phyloP scores from a whole-genome alignment of 2,797 vertebrate genomes.

The Leptodactylus fallax region DNA sequence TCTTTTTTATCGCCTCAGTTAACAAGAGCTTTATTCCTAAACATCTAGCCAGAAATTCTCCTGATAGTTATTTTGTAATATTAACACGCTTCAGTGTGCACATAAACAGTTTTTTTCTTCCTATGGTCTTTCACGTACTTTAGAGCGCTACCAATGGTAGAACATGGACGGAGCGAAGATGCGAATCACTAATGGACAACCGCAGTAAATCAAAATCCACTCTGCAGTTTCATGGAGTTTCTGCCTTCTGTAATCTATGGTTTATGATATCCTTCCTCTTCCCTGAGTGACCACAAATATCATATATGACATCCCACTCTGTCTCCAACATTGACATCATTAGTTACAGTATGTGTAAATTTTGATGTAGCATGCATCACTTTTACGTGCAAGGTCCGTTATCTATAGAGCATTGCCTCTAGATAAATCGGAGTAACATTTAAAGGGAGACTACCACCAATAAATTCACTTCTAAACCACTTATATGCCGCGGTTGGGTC shows the following conservation, averaged over 20 bases:
- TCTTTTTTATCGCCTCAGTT: slow-evolving; percentile 55
- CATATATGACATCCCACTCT: not conserved
- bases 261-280: not conserved
- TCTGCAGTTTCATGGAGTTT: not conserved
- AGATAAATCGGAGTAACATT: too few species aligned
- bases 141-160: not conserved
- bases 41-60: slow-evolving; percentile 30
- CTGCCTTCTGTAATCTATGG: not conserved
- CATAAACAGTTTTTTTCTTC: slow-evolving; percentile 18
- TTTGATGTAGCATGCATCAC: not conserved
- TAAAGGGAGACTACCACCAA: too few species aligned
- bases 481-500: too few species aligned
- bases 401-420: not conserved
- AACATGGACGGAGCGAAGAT: slow-evolving; percentile 2
- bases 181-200: not conserved
- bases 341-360: not conserved
- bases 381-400: not conserved
- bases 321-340: not conserved
- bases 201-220: not conserved
- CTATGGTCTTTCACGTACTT: not conserved
- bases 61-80: slow-evolving; percentile 50
- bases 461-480: too few species aligned
- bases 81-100: slow-evolving; percentile 46
- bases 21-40: slow-evolving; percentile 41
- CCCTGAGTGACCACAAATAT: slow-evolving; percentile 1